phyloP scores from a whole-genome alignment of 2,113 vertebrate genomes.

The Xyliphius kryptos region DNA sequence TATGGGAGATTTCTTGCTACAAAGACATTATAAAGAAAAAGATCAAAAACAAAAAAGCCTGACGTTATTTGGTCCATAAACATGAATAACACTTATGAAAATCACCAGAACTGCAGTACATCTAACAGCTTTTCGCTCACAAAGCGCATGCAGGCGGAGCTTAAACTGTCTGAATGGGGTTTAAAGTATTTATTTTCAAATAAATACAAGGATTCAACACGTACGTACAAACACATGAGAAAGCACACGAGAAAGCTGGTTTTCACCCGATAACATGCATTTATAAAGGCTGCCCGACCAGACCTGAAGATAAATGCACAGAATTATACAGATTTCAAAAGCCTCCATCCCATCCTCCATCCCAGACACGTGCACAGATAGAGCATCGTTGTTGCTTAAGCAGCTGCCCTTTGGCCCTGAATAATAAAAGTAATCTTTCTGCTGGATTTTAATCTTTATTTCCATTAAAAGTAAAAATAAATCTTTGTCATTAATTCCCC shows the following conservation, averaged over 20 bases:
- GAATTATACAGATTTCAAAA: conserved; percentile 16
- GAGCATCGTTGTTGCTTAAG: too few relatives aligned
- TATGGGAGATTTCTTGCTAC: conserved; percentile 54
- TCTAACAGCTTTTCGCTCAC: conserved; percentile 64
- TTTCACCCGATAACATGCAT: conserved; percentile 48
- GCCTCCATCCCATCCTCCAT: background rate
- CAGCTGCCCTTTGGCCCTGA: too few relatives aligned
- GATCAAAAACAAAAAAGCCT: conserved; percentile 42
- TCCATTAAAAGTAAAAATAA: too few relatives aligned
- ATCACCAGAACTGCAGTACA: conserved; percentile 60
- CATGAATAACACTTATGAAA: conserved; percentile 47
- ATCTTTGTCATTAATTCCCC: too few relatives aligned
- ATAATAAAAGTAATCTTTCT: too few relatives aligned
- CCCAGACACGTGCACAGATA: background rate
- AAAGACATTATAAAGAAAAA: conserved; percentile 54
- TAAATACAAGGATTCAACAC: conserved; percentile 43
- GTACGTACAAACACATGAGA: conserved; percentile 33
- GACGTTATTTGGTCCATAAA: conserved; percentile 60
- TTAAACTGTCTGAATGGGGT: conserved; percentile 23
- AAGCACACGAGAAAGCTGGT: conserved; percentile 33
- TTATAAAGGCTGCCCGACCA: conserved; percentile 48
- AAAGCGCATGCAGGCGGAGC: conserved; percentile 68
- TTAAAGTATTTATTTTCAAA: conserved; percentile 31
- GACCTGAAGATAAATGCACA: conserved; percentile 23
- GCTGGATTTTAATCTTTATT: too few relatives aligned